Conservation (phyloP, 1,140 invertebrate species). For the Drosophila pandora region DNA sequence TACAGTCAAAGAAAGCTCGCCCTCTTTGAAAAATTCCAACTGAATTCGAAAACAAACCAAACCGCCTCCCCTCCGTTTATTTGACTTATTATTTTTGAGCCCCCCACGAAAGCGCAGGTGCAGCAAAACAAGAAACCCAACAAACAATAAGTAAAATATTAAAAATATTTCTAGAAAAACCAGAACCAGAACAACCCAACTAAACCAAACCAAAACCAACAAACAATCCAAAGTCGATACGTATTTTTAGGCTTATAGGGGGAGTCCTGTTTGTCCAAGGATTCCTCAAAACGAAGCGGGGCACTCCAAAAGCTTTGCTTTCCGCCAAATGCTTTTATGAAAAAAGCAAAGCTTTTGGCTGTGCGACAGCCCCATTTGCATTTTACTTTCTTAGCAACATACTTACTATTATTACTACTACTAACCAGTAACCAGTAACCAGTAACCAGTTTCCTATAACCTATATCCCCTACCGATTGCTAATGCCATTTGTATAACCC, state of each 20-base stretch:
- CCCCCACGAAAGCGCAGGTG: slow-evolving; percentile 55
- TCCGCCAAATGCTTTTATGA: slow-evolving; percentile 35
- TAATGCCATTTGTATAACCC: slow-evolving; percentile 61
- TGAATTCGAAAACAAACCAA: slow-evolving; percentile 13
- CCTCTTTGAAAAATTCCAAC: slow-evolving; percentile 28
- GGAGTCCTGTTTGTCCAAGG: slow-evolving; percentile 8
- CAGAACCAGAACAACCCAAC: slow-evolving; percentile 46
- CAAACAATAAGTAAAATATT: not conserved
- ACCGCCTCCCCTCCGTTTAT: slow-evolving; percentile 26
- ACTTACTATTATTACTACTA: slow-evolving; percentile 42
- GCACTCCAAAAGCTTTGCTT: slow-evolving; percentile 68
- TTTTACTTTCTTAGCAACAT: slow-evolving; percentile 63
- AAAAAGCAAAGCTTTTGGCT: slow-evolving; percentile 66
- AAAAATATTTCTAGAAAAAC: slow-evolving; percentile 8
- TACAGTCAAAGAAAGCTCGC: slow-evolving; percentile 45
- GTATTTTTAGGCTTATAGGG: slow-evolving; percentile 83
- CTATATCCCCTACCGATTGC: slow-evolving; percentile 47
- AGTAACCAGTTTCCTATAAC: not conserved
- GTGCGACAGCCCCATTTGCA: slow-evolving; percentile 51
- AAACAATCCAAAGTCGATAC: slow-evolving; percentile 84
- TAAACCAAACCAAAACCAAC: slow-evolving; percentile 48
- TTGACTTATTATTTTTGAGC: slow-evolving; percentile 56
- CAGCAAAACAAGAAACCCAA: slow-evolving; percentile 40
- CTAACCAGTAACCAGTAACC: slow-evolving; percentile 57
- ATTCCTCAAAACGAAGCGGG: slow-evolving; percentile 32